These are phyloP conservation scores for Drosophila leontia DNA, from an alignment of 1,140 invertebrate genomes.

Conservation along the genomic window DNA sequence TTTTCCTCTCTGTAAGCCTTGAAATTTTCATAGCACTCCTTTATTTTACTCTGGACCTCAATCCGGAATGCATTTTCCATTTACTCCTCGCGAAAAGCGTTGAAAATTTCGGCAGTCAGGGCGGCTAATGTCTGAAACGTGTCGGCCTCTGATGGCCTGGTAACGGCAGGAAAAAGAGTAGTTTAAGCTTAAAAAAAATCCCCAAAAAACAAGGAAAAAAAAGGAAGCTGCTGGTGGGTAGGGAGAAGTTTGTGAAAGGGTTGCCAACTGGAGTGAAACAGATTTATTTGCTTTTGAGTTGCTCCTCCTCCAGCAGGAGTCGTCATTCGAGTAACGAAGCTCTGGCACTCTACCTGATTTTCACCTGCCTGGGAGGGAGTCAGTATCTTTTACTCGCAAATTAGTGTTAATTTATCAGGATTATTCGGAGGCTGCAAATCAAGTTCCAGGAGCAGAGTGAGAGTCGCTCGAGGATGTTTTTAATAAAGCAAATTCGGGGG, in stretches of 20 bases:
- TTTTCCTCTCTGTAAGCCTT: background rate
- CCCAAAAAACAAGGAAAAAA: background rate
- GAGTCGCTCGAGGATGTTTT: slow-evolving; percentile 28
- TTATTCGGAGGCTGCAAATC: slow-evolving; percentile 72
- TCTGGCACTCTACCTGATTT: slow-evolving; percentile 11
- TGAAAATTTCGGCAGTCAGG: slow-evolving; percentile 56
- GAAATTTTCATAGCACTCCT: slow-evolving; percentile 1
- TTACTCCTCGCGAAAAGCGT: slow-evolving; percentile 37
- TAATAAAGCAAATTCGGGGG: slow-evolving; percentile 66
- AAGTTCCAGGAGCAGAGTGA: slow-evolving; percentile 51
- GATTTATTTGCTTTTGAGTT: slow-evolving; percentile 33
- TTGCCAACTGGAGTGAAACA: slow-evolving; percentile 39
- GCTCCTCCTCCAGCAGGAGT: background rate
- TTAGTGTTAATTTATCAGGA: slow-evolving; percentile 82
- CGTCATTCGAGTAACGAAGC: slow-evolving; percentile 18
- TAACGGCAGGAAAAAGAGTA: slow-evolving; percentile 36
- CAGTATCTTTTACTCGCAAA: slow-evolving; percentile 43
- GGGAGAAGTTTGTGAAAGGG: slow-evolving; percentile 40
- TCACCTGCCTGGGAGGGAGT: slow-evolving; percentile 33
- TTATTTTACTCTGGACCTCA: background rate
- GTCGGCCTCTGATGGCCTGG: slow-evolving; percentile 51
- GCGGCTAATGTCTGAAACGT: slow-evolving; percentile 75
- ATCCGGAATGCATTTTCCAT: slow-evolving; percentile 58
- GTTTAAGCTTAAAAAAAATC: background rate
- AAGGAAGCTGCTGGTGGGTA: background rate